A percentile compares a stretch with the other conserved stretches of the same genome.
phyloP scores from a whole-genome alignment of 2,797 vertebrate genomes.

The Megaceryle alcyon region DNA sequence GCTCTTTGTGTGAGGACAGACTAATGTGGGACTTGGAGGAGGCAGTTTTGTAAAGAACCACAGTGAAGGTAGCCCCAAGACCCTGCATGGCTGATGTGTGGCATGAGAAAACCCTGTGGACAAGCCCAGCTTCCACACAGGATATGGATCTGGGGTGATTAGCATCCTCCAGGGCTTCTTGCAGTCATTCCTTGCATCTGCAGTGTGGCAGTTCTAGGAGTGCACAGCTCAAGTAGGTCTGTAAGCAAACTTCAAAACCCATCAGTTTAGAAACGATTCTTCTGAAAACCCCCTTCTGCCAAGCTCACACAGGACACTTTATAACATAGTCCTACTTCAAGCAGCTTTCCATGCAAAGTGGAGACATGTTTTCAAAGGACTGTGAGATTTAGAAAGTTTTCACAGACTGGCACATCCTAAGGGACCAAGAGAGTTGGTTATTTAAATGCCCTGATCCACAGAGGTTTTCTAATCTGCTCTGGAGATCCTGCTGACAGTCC shows the following conservation, averaged over 20 bases:
- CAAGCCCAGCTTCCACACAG: background rate
- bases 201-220: background rate
- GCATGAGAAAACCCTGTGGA: rapidly evolving
- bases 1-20: background rate
- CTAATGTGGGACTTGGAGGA: background rate
- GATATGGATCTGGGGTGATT: no score
- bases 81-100: rapidly evolving
- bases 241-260: background rate
- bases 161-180: background rate
- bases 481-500: background rate
- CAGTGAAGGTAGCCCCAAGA: background rate
- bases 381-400: background rate
- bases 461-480: background rate
- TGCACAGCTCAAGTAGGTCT: rapidly evolving
- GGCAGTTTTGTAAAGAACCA: background rate
- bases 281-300: background rate
- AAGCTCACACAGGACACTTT: background rate
- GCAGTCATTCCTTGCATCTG: background rate
- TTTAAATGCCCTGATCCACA: background rate
- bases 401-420: background rate
- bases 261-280: background rate
- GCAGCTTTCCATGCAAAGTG: background rate
- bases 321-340: background rate
- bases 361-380: background rate
- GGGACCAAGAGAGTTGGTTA: background rate